These are phyloP conservation scores for Tolypeutes matacus DNA, from an alignment of 2,797 vertebrate species.

Conservation along the genomic window DNA sequence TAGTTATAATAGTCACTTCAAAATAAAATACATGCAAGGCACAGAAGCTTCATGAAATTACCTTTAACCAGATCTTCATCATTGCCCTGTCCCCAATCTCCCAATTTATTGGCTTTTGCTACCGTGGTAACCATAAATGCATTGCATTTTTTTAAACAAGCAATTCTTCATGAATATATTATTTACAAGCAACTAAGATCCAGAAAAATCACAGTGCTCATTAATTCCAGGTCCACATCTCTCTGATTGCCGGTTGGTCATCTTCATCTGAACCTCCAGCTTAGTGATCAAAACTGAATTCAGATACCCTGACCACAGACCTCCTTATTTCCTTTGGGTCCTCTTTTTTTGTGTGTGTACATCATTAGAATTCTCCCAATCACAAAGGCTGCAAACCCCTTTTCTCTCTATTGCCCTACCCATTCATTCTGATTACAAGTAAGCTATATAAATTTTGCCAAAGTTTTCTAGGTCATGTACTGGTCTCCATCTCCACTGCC, in stretches of 20 bases:
- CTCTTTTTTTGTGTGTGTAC: neutral
- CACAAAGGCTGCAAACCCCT: neutral
- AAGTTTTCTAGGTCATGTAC: neutral
- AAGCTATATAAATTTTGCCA: neutral
- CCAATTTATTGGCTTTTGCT: constrained; percentile 48
- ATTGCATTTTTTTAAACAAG: constrained; percentile 37
- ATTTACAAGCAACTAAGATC: constrained; percentile 38
- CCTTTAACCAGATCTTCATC: constrained; percentile 62
- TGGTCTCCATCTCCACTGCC: neutral
- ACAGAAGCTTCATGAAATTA: neutral
- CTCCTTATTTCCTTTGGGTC: neutral
- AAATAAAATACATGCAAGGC: constrained; percentile 75
- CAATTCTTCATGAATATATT: constrained; percentile 36
- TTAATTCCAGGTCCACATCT: neutral
- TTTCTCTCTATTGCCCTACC: neutral
- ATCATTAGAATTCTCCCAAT: neutral
- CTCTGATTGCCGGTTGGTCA: neutral
- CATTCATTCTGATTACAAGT: neutral
- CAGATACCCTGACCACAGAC: neutral
- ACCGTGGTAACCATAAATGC: constrained; percentile 70
- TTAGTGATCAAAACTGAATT: neutral
- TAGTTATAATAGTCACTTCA: constrained; percentile 85
- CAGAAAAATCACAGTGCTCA: neutral
- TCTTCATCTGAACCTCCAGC: neutral
- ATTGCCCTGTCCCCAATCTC: neutral